phyloP scores from a whole-genome alignment of 1,140 invertebrate genomes.

The Neodiprion fabricii region DNA sequence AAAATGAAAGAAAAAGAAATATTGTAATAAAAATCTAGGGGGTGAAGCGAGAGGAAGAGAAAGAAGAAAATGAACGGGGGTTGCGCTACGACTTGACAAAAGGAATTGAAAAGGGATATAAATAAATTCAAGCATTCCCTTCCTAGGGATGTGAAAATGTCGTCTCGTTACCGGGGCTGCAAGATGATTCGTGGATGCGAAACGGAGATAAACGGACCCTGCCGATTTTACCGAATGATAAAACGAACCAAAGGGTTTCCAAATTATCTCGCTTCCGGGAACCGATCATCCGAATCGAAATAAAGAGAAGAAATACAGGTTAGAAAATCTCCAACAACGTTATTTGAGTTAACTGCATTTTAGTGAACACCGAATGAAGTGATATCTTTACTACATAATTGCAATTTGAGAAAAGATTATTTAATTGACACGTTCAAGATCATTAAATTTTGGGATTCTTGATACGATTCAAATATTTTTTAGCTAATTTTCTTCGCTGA shows the following conservation, averaged over 20 bases:
- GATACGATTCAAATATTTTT: no score
- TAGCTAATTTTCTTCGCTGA: no score
- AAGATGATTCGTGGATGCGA: background rate
- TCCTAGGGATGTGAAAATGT: background rate
- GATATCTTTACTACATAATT: no score
- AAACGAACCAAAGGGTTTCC: background rate
- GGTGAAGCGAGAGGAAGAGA: background rate
- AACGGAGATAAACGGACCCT: background rate
- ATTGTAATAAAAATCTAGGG: no score
- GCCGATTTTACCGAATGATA: background rate
- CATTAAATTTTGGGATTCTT: no score
- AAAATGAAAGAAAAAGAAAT: no score
- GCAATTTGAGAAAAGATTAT: no score
- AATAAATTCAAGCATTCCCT: background rate
- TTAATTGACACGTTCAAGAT: no score
- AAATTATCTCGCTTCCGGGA: background rate
- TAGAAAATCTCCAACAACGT: no score
- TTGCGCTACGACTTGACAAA: background rate
- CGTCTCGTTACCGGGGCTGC: background rate
- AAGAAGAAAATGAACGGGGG: background rate
- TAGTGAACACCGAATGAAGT: no score
- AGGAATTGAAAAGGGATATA: background rate
- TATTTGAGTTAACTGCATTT: no score
- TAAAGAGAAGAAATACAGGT: background rate
- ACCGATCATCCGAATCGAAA: background rate